phyloP scores from a whole-genome alignment of 2,888 invertebrate species.

The Dioctria linearis region DNA sequence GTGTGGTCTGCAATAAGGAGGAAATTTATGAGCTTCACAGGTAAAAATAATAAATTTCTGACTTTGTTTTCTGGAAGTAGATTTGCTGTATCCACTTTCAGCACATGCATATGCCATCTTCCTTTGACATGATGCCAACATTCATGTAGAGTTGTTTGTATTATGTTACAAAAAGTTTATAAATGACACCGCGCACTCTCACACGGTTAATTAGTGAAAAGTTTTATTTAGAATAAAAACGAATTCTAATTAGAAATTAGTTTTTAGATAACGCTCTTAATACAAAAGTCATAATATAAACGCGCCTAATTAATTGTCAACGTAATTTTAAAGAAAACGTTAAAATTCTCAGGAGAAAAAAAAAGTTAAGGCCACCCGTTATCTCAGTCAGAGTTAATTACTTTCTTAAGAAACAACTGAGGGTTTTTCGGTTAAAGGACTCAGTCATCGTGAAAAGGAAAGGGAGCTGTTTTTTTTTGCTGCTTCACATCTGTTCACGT shows the following conservation, averaged over 20 bases:
- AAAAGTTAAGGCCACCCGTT: slow-evolving; percentile 4
- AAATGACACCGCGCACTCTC: slow-evolving; percentile 2
- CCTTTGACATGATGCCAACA: slow-evolving; percentile 17
- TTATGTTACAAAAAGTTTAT: slow-evolving; percentile 27
- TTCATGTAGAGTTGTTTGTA: slow-evolving; percentile 15
- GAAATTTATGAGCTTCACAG: slow-evolving; percentile 46
- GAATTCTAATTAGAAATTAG: slow-evolving; percentile 11
- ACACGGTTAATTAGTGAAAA: too few relatives aligned
- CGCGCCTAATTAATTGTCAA: background rate
- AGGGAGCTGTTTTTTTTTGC: background rate
- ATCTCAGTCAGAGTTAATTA: slow-evolving; percentile 47
- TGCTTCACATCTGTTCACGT: slow-evolving; percentile 35
- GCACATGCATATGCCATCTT: slow-evolving; percentile 1
- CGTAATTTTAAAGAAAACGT: too few relatives aligned
- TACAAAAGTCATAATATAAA: slow-evolving; percentile 1
- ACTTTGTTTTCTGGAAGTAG: slow-evolving; percentile 24
- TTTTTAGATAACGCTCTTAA: background rate
- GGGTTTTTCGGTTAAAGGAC: background rate
- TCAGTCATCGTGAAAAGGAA: background rate
- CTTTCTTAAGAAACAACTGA: slow-evolving; percentile 45
- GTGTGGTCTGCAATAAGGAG: slow-evolving; percentile 51
- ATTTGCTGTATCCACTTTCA: slow-evolving; percentile 22
- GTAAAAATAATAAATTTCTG: slow-evolving; percentile 54
- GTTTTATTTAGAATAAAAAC: too few relatives aligned
- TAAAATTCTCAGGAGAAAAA: too few relatives aligned